Base-by-base conservation (phyloP, 2,113 vertebrate genomes). In the Brachionichthys hirsutus region DNA sequence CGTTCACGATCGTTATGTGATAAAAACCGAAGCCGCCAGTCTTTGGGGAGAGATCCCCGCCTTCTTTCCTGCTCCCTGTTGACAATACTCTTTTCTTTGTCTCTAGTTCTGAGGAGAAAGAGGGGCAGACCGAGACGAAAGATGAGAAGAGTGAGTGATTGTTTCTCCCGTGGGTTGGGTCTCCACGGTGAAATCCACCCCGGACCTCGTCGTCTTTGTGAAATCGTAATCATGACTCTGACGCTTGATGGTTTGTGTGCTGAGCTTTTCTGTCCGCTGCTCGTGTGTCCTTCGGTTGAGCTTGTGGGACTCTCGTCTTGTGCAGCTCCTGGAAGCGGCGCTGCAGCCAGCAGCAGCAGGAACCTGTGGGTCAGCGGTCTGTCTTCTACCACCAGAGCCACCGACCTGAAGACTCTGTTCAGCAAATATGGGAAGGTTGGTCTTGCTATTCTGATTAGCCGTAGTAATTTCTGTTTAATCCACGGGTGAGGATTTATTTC, bases 361-460 rank as follows among this genome's bases (percentile, higher is more conserved):
- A 99, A 99, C 69, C 86, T 99, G 54, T 99, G 97, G 97, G 97
- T 99, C 72, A 99, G 97, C 38, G 97, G 97, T 1, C 93, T 99
- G 14, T 94, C 97, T 0, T 94, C 97, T 14, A 95, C 93, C 36
- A 99, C 97, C 10, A 93, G 96, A 88, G 97, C 97, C 0, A 96
- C 97, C 0, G 97, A 99, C 86, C 85, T 99, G 82, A 99, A 99
- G 88, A 95, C 92, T 3, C 92, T 98, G 6, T 99, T 99, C 87
- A 98, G 95, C 92, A 99, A 97, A 74, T 94, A 98, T 12, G 97
- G 97, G 48, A 99, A 98, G 94, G 97, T 97, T 61, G 0, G 84
- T 65, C 15, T 16, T 15, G 3, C 18, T 0, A 4, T 0, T 2
- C 9, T 3, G 10, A 3, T 0, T 0, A 4, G 1, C 12, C 2